Evolutionary conservation across 2,797 vertebrate species (phyloP), one percentile per base, ranked within the genome.

Genomic region (Hyperoplus immaculatus): DNA sequence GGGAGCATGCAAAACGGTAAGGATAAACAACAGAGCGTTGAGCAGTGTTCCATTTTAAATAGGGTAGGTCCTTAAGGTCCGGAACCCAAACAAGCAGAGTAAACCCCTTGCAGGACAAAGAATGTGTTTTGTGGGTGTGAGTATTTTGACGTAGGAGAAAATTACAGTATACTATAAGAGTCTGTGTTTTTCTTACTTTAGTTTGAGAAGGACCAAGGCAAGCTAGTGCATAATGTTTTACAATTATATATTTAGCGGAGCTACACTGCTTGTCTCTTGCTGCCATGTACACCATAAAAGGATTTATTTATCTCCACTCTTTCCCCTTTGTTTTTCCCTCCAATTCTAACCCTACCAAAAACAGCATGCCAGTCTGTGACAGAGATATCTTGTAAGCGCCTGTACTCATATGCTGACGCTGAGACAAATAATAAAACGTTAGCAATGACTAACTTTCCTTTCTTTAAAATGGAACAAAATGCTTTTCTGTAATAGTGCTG

Each of bases 331-430:
- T 15, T 69, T 79, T 76, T 77, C 45, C 55, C 2, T 53, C 12
- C 41, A 21, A 78, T 66, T 58, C 54, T n/a, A 63, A 56, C 15
- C 38, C 45, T 78, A 60, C 29, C n/a, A 55, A 38, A 74, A 57
- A 65, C 49, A 74, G 57, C 21, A 21, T 62, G 78, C 65, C 59
- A 45, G 64, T 69, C 46, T 70, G 68, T 87, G 81, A 90, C 64
- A 60, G 71, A 59, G 55, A 60, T 73, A 71, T 82, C 84, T 57
- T 70, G 61, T 79, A 76, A 69, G 82, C 61, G 47, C 51, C 58
- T 70, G 47, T 38, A 56, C 65, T 72, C 62, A 58, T 60, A 58
- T 62, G 58, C 69, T 64, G 54, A 80, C 10, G n/a, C 65, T 18
- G 60, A 54, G n/a, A 66, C 51, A 5, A 50, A 75, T 29, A 4